Evolutionary conservation across 2,888 invertebrate genomes (phyloP).

Genomic region (Calameuta idolon): DNA sequence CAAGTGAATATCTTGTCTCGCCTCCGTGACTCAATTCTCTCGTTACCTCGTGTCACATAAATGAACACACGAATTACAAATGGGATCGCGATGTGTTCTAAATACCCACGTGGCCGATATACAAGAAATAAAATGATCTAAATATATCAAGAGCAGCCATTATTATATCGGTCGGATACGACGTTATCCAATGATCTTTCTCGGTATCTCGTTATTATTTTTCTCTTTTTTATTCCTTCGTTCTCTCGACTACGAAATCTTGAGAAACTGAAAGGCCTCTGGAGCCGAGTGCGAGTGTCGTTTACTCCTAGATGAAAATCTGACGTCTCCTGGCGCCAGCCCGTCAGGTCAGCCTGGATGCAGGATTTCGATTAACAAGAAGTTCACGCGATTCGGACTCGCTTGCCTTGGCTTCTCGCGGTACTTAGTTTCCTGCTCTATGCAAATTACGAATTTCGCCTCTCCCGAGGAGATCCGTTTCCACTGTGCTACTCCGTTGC

Average conservation of each 20-base stretch:
- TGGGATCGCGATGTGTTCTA: conserved; percentile 8
- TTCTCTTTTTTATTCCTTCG: not conserved
- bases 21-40: not conserved
- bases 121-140: conserved; percentile 10
- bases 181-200: not conserved
- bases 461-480: not conserved
- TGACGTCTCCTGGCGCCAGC: too few relatives aligned
- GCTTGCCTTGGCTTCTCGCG: not conserved
- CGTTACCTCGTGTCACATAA: not conserved
- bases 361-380: not conserved
- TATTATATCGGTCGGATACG: not conserved
- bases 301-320: too few relatives aligned
- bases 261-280: not conserved
- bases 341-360: not conserved
- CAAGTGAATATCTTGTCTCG: not conserved
- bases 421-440: not conserved
- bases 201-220: not conserved
- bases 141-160: not conserved
- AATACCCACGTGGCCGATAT: conserved; percentile 14
- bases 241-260: not conserved
- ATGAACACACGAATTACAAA: conserved; percentile 9
- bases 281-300: not conserved
- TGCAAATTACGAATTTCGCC: not conserved
- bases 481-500: not conserved
- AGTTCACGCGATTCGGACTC: not conserved